Evolutionary conservation across 2,113 vertebrate species (phyloP).

Genomic region (Isurus oxyrinchus): DNA sequence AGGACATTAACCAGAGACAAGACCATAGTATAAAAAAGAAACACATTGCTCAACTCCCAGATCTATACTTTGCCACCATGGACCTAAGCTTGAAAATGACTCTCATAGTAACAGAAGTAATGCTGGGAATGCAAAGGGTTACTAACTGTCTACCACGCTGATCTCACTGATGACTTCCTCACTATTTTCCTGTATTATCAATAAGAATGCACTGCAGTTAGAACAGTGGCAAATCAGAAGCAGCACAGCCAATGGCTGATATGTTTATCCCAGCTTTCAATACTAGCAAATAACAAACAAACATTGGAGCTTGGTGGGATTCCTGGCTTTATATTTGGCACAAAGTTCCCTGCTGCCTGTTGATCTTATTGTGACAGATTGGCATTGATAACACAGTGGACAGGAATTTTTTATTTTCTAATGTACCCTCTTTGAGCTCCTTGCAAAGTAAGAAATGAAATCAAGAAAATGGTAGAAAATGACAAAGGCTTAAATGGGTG

Average conservation of each 20-base stretch:
- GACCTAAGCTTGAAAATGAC: background rate
- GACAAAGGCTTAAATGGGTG: background rate
- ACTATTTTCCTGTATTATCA: background rate
- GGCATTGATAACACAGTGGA: background rate
- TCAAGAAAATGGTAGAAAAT: background rate
- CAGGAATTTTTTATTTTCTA: background rate
- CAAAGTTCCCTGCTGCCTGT: background rate
- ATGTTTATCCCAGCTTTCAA: background rate
- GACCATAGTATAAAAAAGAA: background rate
- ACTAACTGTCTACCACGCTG: background rate
- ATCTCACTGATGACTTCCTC: background rate
- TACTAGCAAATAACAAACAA: background rate
- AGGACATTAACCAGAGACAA: background rate
- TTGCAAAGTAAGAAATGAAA: background rate
- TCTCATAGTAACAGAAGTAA: background rate
- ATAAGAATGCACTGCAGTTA: background rate
- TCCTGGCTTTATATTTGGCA: background rate
- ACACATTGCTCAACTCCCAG: background rate
- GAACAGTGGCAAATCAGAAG: background rate
- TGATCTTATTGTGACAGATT: background rate
- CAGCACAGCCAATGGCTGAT: background rate
- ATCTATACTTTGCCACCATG: background rate
- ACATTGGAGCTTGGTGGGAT: background rate
- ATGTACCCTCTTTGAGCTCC: background rate
- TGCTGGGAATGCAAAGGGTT: background rate